Base-by-base conservation (phyloP, 2,797 vertebrate species). In the Gymnocypris eckloni region DNA sequence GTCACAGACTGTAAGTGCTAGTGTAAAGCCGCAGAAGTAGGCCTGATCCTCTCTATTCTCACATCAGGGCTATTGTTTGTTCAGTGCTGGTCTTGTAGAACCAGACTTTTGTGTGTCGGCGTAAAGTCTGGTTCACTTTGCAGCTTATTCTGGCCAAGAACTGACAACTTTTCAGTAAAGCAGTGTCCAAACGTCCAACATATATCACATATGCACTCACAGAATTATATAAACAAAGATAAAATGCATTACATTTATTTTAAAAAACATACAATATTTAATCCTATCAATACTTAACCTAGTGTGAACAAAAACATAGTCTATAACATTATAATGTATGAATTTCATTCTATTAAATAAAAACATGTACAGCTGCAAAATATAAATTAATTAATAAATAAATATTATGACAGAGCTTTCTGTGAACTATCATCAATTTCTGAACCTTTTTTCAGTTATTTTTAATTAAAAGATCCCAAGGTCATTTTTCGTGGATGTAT, bases 11-110 rank as follows among this genome's bases (percentile, higher is more conserved):
- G 45, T 82, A 64, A 71, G 28, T 10, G 13, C 39, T 69, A 54
- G 61, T 66, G 41, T 54, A 75, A 70, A 69, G 41, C 67, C 39
- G 39, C 37, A 84, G 73, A 64, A 54, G 22, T 75, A 10, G 20
- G 41, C n/a, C 22, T 59, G 37, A 52, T 61, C 56, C 66, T 45
- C 41, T 75, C 56, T 37, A 33, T 66, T 83, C 25, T 22, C 16
- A 83, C 54, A 37, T 37, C 8, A 37, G 25, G 2, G 3, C 18
- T 37, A 28, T 61, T n/a, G 18, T 73, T 73, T 73, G n/a, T 33
- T 75, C n/a, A 28, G 15, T 22, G 3, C 10, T 66, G 41, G 43
- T 20, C 59, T 33, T 67, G 43, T 59, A 28, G 56, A 64, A 79
- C 15, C 39, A 73, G n/a, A 81, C 28, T 52, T 69, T 37, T 69